phyloP scores from a whole-genome alignment of 92 coral and sea anemone species.

The Porites cylindrica region DNA sequence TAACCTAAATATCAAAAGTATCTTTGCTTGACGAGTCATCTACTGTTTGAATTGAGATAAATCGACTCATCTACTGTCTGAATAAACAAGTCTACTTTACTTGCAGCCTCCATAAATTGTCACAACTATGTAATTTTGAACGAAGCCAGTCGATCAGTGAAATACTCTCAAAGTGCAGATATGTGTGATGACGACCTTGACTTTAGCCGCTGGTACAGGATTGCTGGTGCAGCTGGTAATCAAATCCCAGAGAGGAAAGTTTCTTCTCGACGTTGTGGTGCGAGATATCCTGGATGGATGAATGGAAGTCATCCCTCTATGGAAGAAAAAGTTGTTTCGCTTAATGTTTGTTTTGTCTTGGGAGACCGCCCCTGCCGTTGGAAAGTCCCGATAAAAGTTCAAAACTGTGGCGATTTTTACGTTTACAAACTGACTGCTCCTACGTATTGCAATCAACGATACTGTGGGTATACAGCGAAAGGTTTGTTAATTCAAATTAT shows the following conservation, averaged over 20 bases:
- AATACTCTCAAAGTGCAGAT: slow-evolving; percentile 25
- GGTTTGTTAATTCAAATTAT: background rate
- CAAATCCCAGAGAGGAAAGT: slow-evolving; percentile 51
- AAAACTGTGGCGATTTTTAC: slow-evolving; percentile 64
- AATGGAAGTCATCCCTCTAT: slow-evolving; percentile 32
- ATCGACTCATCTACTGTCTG: too few species aligned
- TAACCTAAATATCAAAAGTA: background rate
- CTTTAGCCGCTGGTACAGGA: slow-evolving; percentile 62
- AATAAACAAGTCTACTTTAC: too few species aligned
- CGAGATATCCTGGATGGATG: slow-evolving; percentile 33
- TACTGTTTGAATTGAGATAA: too few species aligned
- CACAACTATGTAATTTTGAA: slow-evolving; percentile 43
- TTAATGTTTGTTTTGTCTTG: slow-evolving; percentile 19
- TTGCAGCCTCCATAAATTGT: slow-evolving; percentile 62
- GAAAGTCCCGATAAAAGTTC: slow-evolving; percentile 1
- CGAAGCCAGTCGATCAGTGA: slow-evolving; percentile 47
- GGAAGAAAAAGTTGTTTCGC: slow-evolving; percentile 2
- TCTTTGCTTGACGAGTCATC: too few species aligned
- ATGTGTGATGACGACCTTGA: slow-evolving; percentile 50
- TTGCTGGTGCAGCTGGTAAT: slow-evolving; percentile 68
- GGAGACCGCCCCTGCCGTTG: background rate
- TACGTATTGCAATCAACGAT: slow-evolving; percentile 19
- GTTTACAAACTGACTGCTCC: slow-evolving; percentile 49
- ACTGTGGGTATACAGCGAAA: slow-evolving; percentile 34
- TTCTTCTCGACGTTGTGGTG: slow-evolving; percentile 43